These are phyloP conservation scores for Drosophila tropicalis DNA, from an alignment of 1,140 invertebrate species.

Conservation along the genomic window DNA sequence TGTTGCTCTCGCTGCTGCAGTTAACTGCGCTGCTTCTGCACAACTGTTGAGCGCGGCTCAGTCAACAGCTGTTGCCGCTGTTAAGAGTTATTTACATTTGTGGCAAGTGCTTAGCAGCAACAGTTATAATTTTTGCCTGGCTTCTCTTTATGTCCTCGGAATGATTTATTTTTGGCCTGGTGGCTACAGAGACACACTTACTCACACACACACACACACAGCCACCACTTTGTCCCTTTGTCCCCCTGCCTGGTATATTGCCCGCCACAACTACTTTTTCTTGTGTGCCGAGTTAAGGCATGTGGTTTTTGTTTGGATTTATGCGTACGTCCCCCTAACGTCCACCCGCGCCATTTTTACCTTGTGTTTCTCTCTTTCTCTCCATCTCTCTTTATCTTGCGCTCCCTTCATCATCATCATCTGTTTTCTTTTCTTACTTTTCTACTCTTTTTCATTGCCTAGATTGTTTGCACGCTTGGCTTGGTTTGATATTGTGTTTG, in stretches of 20 bases:
- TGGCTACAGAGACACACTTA: constrained; percentile 14
- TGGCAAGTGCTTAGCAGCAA: constrained; percentile 58
- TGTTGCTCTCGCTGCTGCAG: neutral
- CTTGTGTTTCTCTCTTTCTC: neutral
- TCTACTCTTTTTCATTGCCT: constrained; percentile 35
- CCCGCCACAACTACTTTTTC: constrained; percentile 12
- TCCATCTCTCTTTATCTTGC: neutral
- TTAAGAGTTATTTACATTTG: constrained; percentile 75
- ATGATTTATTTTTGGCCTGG: constrained; percentile 77
- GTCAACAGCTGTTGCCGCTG: constrained; percentile 65
- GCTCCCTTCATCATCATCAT: neutral
- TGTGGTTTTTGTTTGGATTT: constrained; percentile 77
- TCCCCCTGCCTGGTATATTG: neutral
- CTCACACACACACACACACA: neutral
- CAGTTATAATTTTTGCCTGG: constrained; percentile 80
- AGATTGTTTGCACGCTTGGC: constrained; percentile 68
- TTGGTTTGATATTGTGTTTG: constrained; percentile 67
- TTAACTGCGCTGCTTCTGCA: constrained; percentile 42
- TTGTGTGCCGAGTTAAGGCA: constrained; percentile 57
- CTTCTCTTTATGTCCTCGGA: constrained; percentile 75
- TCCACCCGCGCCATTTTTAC: neutral
- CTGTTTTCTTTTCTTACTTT: neutral
- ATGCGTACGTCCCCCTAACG: constrained; percentile 50
- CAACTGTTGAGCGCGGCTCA: constrained; percentile 50
- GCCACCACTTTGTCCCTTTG: neutral